Conservation (phyloP, 2,797 vertebrate species). For the Melopsittacus undulatus region DNA sequence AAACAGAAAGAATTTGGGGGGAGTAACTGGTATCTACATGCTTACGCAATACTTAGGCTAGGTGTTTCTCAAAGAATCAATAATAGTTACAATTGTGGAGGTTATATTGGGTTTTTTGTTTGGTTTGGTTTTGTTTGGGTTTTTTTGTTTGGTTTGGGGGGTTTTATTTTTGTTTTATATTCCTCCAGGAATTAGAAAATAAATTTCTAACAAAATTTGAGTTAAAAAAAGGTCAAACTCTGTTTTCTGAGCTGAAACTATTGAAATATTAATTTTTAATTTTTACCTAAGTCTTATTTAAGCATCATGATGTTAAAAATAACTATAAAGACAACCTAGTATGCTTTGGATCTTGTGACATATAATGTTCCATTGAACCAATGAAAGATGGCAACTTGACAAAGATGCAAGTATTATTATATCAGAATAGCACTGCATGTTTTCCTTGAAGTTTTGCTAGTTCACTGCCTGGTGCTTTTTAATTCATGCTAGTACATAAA, state of each 20-base stretch:
- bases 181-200: neutral
- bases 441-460: slow-evolving; percentile 51
- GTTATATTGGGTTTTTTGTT: neutral
- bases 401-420: neutral
- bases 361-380: neutral
- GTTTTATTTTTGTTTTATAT: neutral
- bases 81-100: neutral
- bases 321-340: neutral
- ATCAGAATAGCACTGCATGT: neutral
- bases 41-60: neutral
- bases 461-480: slow-evolving; percentile 43
- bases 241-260: neutral
- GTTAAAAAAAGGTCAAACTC: neutral
- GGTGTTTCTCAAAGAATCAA: neutral
- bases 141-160: neutral
- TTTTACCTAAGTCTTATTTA: neutral
- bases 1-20: neutral
- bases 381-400: neutral
- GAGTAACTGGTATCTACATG: neutral
- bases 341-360: neutral
- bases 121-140: neutral
- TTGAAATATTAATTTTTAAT: neutral
- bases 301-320: neutral
- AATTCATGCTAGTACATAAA: slow-evolving; percentile 47
- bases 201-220: neutral